Base-by-base conservation (phyloP, 2,797 vertebrate species). In the Carcharodon carcharias region DNA sequence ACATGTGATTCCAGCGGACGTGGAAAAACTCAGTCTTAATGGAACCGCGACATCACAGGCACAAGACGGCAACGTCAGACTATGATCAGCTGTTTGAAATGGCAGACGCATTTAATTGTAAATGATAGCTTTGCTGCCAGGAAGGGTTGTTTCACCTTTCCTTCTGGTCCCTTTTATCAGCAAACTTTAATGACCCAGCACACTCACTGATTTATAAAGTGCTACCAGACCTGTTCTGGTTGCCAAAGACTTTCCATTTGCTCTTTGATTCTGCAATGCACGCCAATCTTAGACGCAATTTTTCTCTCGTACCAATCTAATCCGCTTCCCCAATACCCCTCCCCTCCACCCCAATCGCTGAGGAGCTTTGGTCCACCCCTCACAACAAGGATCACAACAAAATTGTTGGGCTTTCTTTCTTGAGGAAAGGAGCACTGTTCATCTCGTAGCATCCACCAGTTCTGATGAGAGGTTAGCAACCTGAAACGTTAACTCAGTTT, bases 161-260 rank as follows among this genome's bases (percentile, higher is more conserved):
- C 67, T 26, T 12, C 93, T 31, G 40, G 65, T 23, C 82, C 40
- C 82, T 95, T 95, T 77, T 54, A 95, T 77, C 65, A 58, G 94
- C 69, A 18, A 7, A 16, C 67, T 95, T 95, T 73, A 95, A 77
- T 95, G 69, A 77, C 50, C 69, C 69, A 77, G 50, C 69, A 0
- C 69, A 54, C 69, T 77, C 16, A 40, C 69, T 95, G 94, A 95
- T 95, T 95, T 95, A 95, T 58, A 71, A 95, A 56, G 69, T 73
- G 31, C 28, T 71, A 71, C 40, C n/a, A 95, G 93, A 73, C 28
- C 54, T 14, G 50, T 77, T 6, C 31, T 95, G 69, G 1, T 45
- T 26, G 45, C 18, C 45, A 50, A 85, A 50, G 80, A 7, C 45
- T 50, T 50, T 50, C 82, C 21, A 26, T 23, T 85, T n/a, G 4